Evolutionary conservation across 1,140 invertebrate genomes (phyloP), one percentile per base, ranked within the genome.

Genomic region (Kradibia gibbosae): DNA sequence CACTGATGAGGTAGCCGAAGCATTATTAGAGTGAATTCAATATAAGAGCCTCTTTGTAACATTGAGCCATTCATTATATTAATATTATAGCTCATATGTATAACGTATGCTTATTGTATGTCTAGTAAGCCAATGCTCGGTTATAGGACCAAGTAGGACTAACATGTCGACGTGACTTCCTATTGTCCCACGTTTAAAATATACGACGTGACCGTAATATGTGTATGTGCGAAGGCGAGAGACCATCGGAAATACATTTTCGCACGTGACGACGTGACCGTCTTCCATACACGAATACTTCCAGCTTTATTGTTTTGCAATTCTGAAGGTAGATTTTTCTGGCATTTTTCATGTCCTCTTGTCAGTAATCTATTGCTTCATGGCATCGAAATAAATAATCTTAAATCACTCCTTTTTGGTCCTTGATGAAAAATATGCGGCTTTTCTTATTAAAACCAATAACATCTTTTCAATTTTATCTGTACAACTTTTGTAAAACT

Each of bases 121-220:
- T 62, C 11, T 4, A 3, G 28, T 62, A 62, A 28, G 1, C 5
- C 13, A 8, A 34, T 5, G 31, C 60, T 25, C 20, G 4, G 4
- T 15, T 57, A 57, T 67, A 36, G 10, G 11, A 67, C 15, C 31
- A 36, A 36, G 39, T 53, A 45, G 28, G 53, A 5, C 5, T 57
- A 57, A 57, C 28, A 31, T 48, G 39, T 65, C 36, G 22, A 71
- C 25, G 39, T 80, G 34, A 71, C 71, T 72, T 62, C 50, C 28
- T 62, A 53, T 74, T 73, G 22, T 80, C 3, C 28, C 11, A 1
- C 1, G 0, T 36, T 1, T 36, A 22, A 36, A 74, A 50, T 20
- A 57, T 25, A 15, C n/a, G 36, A 62, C 20, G 34, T 34, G 22
- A 65, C 53, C 10, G 53, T 28, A 72, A 50, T 17, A 53, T 53